phyloP scores from a whole-genome alignment of 2,888 invertebrate genomes.

The Notodonta ziczac region DNA sequence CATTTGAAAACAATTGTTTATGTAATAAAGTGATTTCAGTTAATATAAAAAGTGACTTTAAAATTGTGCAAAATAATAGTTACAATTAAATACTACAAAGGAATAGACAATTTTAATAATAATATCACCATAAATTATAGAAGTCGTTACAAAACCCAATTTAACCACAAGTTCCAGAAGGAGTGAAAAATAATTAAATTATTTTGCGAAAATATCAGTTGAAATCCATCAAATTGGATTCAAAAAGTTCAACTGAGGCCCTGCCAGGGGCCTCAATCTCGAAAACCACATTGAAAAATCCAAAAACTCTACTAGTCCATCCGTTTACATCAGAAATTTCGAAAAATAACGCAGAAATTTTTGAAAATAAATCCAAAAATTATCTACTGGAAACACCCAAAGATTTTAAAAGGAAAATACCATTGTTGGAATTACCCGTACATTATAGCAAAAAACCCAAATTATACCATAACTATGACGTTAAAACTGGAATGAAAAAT shows the following conservation, averaged over 20 bases:
- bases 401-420: conserved; percentile 66
- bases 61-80: no score
- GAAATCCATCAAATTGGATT: conserved; percentile 73
- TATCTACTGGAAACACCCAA: conserved; percentile 73
- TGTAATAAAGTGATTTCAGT: no score
- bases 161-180: not conserved
- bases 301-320: conserved; percentile 69
- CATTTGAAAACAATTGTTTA: no score
- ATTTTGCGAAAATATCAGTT: conserved; percentile 4
- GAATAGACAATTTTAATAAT: not conserved
- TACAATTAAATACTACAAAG: no score
- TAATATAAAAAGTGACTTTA: no score
- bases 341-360: conserved; percentile 19
- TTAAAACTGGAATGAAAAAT: conserved; percentile 15
- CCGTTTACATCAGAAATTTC: conserved; percentile 49
- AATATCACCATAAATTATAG: not conserved
- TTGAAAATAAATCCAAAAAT: conserved; percentile 46
- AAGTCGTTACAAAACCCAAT: conserved; percentile 2
- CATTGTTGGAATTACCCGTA: conserved; percentile 66
- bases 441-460: conserved; percentile 65
- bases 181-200: conserved; percentile 1
- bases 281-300: conserved; percentile 17
- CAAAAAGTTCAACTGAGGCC: conserved; percentile 62
- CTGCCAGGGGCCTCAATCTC: conserved; percentile 63
- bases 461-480: conserved; percentile 34